Conservation (phyloP, 1,140 invertebrate species). For the Rhyacophila brunnea region DNA sequence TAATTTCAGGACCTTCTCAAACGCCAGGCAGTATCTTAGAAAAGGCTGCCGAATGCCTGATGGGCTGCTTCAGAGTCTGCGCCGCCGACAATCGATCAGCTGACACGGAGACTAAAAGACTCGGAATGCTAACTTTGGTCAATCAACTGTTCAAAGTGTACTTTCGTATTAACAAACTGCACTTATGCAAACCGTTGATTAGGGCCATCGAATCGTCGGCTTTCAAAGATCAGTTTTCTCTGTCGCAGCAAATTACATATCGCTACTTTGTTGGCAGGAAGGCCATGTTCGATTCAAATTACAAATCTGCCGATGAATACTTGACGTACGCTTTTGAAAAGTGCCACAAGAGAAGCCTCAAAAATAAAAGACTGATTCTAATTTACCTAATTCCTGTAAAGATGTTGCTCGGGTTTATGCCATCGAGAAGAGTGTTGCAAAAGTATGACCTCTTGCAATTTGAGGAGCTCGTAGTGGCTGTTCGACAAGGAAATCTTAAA, state of each 20-base stretch:
- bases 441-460: slow-evolving; percentile 93
- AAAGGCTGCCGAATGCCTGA: slow-evolving; percentile 91
- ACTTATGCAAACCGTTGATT: slow-evolving; percentile 95
- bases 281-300: slow-evolving; percentile 97
- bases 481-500: slow-evolving; percentile 86
- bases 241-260: slow-evolving; percentile 90
- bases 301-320: slow-evolving; percentile 87
- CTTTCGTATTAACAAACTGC: slow-evolving; percentile 94
- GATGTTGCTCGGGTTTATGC: slow-evolving; percentile 93
- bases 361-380: slow-evolving; percentile 91
- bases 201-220: slow-evolving; percentile 90
- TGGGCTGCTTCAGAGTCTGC: slow-evolving; percentile 93
- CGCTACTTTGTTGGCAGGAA: slow-evolving; percentile 96
- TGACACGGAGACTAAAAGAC: slow-evolving; percentile 87
- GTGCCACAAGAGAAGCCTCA: slow-evolving; percentile 77
- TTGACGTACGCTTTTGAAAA: slow-evolving; percentile 90
- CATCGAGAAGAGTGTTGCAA: slow-evolving; percentile 71
- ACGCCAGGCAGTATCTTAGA: slow-evolving; percentile 80
- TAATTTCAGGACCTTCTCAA: slow-evolving; percentile 34
- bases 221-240: slow-evolving; percentile 84
- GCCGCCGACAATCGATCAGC: slow-evolving; percentile 87
- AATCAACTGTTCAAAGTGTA: slow-evolving; percentile 98
- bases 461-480: slow-evolving; percentile 80
- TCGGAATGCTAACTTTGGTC: slow-evolving; percentile 93
- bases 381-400: slow-evolving; percentile 97